phyloP scores from a whole-genome alignment of 1,140 invertebrate species.

The Radopholus similis region DNA sequence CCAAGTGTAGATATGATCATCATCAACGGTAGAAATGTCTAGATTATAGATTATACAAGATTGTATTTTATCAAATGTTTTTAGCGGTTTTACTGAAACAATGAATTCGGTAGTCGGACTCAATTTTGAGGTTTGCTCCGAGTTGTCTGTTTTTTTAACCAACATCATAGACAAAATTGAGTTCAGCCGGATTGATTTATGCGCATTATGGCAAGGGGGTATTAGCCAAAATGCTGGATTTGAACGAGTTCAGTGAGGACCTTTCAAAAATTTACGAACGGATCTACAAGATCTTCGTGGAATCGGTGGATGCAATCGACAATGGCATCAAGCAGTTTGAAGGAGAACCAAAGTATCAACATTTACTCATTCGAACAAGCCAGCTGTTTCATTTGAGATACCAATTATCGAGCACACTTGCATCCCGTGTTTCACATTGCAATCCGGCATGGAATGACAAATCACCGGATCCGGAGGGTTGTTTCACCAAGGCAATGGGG shows the following conservation, averaged over 20 bases:
- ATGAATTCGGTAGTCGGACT: slow-evolving; percentile 65
- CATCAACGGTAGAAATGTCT: slow-evolving; percentile 73
- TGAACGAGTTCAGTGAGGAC: slow-evolving; percentile 58
- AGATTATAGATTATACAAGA: no score
- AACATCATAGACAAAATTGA: slow-evolving; percentile 70
- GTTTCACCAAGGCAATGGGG: slow-evolving; percentile 70
- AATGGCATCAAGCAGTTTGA: slow-evolving; percentile 77
- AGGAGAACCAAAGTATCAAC: slow-evolving; percentile 67
- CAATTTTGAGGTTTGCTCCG: slow-evolving; percentile 4
- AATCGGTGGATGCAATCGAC: slow-evolving; percentile 92
- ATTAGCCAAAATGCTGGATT: slow-evolving; percentile 61
- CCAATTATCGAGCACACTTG: slow-evolving; percentile 74
- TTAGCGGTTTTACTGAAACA: slow-evolving; percentile 70
- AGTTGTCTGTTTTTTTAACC: background rate
- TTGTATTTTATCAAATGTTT: slow-evolving; percentile 33
- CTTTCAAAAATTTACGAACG: slow-evolving; percentile 71
- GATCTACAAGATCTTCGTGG: slow-evolving; percentile 82
- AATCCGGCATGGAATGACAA: slow-evolving; percentile 82
- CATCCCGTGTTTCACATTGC: slow-evolving; percentile 71
- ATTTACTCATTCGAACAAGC: background rate
- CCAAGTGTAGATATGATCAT: slow-evolving; percentile 80
- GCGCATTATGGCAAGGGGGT: slow-evolving; percentile 81
- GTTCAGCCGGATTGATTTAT: slow-evolving; percentile 90
- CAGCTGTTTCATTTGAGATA: slow-evolving; percentile 64
- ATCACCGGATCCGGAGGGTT: slow-evolving; percentile 36